Conservation (phyloP, 37 sponge, comb jelly and placozoan species). For the Ianthella basta region DNA sequence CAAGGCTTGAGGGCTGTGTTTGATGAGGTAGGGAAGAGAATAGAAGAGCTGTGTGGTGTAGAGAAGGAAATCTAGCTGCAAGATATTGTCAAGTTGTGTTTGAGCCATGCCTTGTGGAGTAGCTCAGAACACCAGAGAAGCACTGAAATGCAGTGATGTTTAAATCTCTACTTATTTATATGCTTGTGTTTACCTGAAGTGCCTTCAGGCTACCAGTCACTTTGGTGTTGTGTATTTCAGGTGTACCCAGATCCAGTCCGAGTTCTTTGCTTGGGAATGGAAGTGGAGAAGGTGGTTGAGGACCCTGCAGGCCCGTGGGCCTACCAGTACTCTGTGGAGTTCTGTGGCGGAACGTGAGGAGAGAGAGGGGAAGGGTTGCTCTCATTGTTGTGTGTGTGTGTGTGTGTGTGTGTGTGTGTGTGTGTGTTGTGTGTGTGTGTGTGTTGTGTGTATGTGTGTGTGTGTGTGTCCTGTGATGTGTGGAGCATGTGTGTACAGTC, state of each 20-base stretch:
- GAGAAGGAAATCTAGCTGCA: neutral
- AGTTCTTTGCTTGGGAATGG: conserved; percentile 77
- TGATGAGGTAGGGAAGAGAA: conserved; percentile 65
- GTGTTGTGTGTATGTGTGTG: too few relatives aligned
- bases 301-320: conserved; percentile 91
- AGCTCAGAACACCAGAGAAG: too few relatives aligned
- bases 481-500: neutral
- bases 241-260: conserved; percentile 96
- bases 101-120: neutral
- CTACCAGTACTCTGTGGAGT: conserved; percentile 90
- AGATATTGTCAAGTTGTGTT: neutral
- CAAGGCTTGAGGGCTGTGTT: conserved; percentile 94
- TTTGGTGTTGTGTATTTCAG: conserved; percentile 32
- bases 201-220: neutral
- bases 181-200: too few relatives aligned
- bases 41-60: neutral
- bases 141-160: too few relatives aligned
- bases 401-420: too few relatives aligned
- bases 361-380: too few relatives aligned
- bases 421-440: too few relatives aligned
- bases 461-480: too few relatives aligned
- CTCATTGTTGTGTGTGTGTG: too few relatives aligned
- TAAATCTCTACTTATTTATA: too few relatives aligned
- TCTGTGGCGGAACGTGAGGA: conserved; percentile 96
- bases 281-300: conserved; percentile 72